phyloP scores from a whole-genome alignment of 92 coral and sea anemone species.

The Palythoa heliodiscus region DNA sequence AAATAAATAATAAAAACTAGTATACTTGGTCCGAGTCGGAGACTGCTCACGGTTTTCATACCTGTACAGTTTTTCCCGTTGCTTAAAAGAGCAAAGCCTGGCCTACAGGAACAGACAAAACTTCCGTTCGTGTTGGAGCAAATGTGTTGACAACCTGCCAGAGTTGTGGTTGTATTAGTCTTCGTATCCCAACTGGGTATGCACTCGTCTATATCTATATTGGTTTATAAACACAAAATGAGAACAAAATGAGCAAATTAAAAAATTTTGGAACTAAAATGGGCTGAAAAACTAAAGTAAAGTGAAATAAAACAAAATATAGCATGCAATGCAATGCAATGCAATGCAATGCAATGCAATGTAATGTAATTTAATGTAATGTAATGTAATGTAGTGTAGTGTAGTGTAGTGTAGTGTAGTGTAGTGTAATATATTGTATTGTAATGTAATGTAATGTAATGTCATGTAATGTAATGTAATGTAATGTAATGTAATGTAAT shows the following conservation, averaged over 20 bases:
- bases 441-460: too few species aligned
- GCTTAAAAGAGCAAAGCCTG: constrained; percentile 29
- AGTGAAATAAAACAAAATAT: not conserved
- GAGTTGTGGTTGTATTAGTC: not conserved
- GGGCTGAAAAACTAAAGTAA: not conserved
- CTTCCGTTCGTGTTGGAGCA: constrained; percentile 35
- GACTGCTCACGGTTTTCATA: not conserved
- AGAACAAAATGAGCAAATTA: not conserved
- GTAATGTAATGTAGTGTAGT: too few species aligned
- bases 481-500: too few species aligned
- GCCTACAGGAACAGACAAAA: constrained; percentile 27
- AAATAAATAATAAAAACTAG: too few species aligned
- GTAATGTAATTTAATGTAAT: too few species aligned
- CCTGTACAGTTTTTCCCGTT: constrained; percentile 36
- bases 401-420: too few species aligned
- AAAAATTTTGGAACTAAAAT: not conserved
- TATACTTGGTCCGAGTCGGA: too few species aligned
- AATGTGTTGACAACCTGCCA: constrained; percentile 27
- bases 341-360: too few species aligned
- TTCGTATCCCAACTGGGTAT: not conserved
- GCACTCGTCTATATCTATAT: constrained; percentile 33
- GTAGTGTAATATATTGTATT: too few species aligned
- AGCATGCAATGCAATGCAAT: too few species aligned
- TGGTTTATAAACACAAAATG: not conserved
- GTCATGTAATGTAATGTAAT: too few species aligned